Conservation (phyloP, 2,888 invertebrate genomes). For the Mesoligia furuncula region DNA sequence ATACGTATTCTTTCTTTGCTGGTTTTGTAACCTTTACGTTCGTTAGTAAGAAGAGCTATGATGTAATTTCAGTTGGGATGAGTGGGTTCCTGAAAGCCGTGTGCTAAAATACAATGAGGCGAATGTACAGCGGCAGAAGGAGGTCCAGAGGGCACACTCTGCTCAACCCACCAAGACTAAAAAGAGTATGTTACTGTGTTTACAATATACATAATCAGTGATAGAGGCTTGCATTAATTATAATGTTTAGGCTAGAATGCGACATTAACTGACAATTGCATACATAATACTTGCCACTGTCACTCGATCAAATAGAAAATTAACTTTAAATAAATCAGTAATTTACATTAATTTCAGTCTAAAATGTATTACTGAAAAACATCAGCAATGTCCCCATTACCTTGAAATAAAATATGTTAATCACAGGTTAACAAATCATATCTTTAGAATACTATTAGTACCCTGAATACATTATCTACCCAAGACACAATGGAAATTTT, state of each 20-base stretch:
- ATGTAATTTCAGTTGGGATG: slow-evolving; percentile 93
- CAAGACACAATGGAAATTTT: neutral
- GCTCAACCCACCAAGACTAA: slow-evolving; percentile 93
- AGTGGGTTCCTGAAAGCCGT: slow-evolving; percentile 97
- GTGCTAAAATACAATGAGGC: slow-evolving; percentile 97
- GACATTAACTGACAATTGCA: neutral
- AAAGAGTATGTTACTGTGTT: slow-evolving; percentile 86
- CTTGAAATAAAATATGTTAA: no score
- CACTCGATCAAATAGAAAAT: neutral
- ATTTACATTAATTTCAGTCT: neutral
- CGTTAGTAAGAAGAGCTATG: slow-evolving; percentile 18
- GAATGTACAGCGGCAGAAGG: slow-evolving; percentile 96
- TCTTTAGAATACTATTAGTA: neutral
- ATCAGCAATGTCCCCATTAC: no score
- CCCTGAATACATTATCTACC: neutral
- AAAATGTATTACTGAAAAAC: neutral
- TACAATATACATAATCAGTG: neutral
- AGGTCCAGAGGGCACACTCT: slow-evolving; percentile 95
- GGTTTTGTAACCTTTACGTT: neutral
- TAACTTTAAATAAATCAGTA: no score
- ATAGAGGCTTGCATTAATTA: neutral
- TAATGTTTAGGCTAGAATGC: neutral
- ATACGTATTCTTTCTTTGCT: neutral
- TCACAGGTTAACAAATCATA: neutral
- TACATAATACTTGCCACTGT: neutral